Percentiles rank a stretch among this genome's conserved stretches.
phyloP scores from a whole-genome alignment of 1,140 invertebrate genomes.

The Papilio xuthus region DNA sequence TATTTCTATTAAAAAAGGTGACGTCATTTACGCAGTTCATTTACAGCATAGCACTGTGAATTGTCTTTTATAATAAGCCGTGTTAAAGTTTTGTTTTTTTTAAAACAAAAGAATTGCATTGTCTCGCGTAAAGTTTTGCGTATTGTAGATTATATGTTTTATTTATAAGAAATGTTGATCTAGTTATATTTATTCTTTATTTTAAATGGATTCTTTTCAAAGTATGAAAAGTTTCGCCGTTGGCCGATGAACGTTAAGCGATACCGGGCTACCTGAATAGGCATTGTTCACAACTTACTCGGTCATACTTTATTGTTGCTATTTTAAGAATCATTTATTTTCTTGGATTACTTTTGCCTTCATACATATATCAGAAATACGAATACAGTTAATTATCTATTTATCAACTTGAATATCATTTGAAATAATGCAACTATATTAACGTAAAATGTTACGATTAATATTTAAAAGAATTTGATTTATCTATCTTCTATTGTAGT shows the following conservation, averaged over 20 bases:
- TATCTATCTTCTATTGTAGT: not conserved
- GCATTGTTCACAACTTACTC: constrained; percentile 34
- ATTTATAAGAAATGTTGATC: constrained; percentile 27
- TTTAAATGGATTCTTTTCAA: constrained; percentile 26
- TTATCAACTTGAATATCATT: not conserved
- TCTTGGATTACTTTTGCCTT: constrained; percentile 27
- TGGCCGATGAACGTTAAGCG: constrained; percentile 7
- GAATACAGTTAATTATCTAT: constrained; percentile 6
- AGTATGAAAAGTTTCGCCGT: constrained; percentile 28
- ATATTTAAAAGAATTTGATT: too few relatives aligned
- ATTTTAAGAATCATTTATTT: constrained; percentile 30
- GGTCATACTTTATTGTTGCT: constrained; percentile 5
- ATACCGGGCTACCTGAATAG: constrained; percentile 37
- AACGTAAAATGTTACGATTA: not conserved
- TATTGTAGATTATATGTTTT: not conserved
- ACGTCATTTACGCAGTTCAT: constrained; percentile 72
- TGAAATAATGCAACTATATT: not conserved
- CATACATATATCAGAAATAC: not conserved
- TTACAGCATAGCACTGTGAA: constrained; percentile 21
- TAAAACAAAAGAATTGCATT: constrained; percentile 62
- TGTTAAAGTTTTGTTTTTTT: constrained; percentile 34
- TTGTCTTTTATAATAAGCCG: not conserved
- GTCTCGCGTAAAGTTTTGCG: constrained; percentile 54
- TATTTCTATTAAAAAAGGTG: constrained; percentile 76
- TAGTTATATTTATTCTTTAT: constrained; percentile 20